These are phyloP conservation scores for Macrophya alboannulata DNA, from an alignment of 2,888 invertebrate genomes.

Conservation along the genomic window DNA sequence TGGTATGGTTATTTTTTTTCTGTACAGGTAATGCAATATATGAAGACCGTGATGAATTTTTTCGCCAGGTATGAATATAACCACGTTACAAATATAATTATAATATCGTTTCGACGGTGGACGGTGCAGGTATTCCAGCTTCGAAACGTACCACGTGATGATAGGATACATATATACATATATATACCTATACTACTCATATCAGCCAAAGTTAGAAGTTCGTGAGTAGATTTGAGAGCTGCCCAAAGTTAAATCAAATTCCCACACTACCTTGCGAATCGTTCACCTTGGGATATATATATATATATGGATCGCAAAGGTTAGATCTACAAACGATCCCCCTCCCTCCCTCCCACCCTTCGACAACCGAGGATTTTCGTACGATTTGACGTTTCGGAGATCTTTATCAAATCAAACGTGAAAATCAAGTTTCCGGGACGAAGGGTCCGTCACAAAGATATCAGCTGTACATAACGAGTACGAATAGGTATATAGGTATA, in stretches of 20 bases:
- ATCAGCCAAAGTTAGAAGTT: background rate
- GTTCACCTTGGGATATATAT: background rate
- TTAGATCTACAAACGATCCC: background rate
- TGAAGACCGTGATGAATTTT: too few species aligned
- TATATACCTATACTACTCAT: background rate
- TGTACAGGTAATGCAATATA: too few species aligned
- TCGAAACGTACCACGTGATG: background rate
- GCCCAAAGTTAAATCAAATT: background rate
- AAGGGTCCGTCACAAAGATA: constrained; percentile 3
- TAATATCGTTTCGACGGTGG: background rate
- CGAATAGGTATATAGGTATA: background rate
- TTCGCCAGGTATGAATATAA: too few species aligned
- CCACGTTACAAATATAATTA: background rate
- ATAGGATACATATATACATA: background rate
- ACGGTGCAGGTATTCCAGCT: background rate
- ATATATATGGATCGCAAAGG: constrained; percentile 1
- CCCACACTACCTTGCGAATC: background rate
- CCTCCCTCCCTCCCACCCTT: too few species aligned
- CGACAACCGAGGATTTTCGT: background rate
- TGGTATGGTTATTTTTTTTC: too few species aligned
- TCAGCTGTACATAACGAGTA: background rate
- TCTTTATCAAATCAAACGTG: constrained; percentile 30
- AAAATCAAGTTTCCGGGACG: constrained; percentile 21
- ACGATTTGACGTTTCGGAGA: background rate
- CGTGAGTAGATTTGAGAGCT: background rate